Base-by-base conservation (phyloP, 2,888 invertebrate genomes). In the Cheilosia vernalis region DNA sequence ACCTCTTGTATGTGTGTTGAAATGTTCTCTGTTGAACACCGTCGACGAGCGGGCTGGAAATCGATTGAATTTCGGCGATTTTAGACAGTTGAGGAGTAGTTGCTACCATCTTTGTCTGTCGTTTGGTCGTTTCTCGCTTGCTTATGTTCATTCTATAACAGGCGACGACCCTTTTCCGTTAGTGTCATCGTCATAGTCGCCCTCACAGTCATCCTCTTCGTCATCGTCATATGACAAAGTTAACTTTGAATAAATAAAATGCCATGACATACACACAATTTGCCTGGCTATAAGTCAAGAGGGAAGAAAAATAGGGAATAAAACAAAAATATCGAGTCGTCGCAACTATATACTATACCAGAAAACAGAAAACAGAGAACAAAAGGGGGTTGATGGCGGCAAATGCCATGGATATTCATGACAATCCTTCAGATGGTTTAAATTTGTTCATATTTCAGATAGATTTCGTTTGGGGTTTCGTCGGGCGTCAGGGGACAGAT, bases 241-340 rank as follows among this genome's bases (percentile, higher is more conserved):
- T 67, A 81, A 77, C 67, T 77, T 77, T 85, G 85, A 80, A 85
- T 85, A 85, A 81, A 85, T 85, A 85, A 85, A 72, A 85, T 47
- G n/a, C 4, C 70, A 77, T 80, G 67, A 76, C 72, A 80, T 66
- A 66, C 58, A 74, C 44, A 63, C 83, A 81, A 77, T 81, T 81
- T 77, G 61, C 61, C 27, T 10, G 64, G 64, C 74, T 64, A 79
- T 80, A 80, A 76, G 61, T 85, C 80, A 81, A 81, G 69, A 79
- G 70, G 30, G 37, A 74, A 69, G 79, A 76, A 74, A 79, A 63
- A 79, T 79, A 53, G 64, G 42, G 42, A 64, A 64, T 56, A 67
- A 60, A 60, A 80, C 33, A 76, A 72, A 55, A 66, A 74, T 10
- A 2, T 1, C 7, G 33, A 10, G 42, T 24, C 19, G 21, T 21